These are phyloP conservation scores for Trilocha varians DNA, from an alignment of 2,888 invertebrate species.

Conservation along the genomic window DNA sequence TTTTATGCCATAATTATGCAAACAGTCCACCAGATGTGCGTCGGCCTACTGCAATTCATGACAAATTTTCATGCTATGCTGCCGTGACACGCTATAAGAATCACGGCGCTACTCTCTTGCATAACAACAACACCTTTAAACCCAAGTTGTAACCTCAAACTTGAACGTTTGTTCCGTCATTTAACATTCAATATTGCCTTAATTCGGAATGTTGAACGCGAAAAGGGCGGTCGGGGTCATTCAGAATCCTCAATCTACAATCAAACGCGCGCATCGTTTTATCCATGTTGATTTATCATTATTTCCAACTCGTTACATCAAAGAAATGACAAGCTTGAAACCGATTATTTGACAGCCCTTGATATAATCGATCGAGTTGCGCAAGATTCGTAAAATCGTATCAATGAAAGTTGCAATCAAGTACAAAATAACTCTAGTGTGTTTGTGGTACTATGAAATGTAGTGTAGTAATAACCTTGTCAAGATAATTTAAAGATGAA, in stretches of 20 bases:
- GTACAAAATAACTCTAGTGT: too few relatives aligned
- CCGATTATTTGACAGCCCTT: not conserved
- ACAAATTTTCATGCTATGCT: too few relatives aligned
- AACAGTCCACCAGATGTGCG: too few relatives aligned
- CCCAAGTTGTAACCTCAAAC: conserved; percentile 17
- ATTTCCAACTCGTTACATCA: not conserved
- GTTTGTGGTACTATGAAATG: too few relatives aligned
- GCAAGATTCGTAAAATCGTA: not conserved
- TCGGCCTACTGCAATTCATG: too few relatives aligned
- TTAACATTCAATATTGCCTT: conserved; percentile 28
- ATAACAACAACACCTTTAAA: conserved; percentile 7
- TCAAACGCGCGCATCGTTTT: conserved; percentile 10
- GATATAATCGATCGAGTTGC: not conserved
- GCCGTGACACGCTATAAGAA: too few relatives aligned
- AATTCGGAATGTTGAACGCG: conserved; percentile 27
- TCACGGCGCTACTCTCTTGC: conserved; percentile 23
- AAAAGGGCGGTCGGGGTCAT: conserved; percentile 24
- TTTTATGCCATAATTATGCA: too few relatives aligned
- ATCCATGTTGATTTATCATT: conserved; percentile 1
- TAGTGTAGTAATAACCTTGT: too few relatives aligned
- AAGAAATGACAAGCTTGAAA: not conserved
- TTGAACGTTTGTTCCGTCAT: conserved; percentile 16
- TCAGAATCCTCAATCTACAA: conserved; percentile 18
- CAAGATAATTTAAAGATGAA: too few relatives aligned
- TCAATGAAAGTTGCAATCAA: too few relatives aligned